These are phyloP conservation scores for Orthonevra nobilis DNA, from an alignment of 2,888 invertebrate genomes.

Conservation along the genomic window DNA sequence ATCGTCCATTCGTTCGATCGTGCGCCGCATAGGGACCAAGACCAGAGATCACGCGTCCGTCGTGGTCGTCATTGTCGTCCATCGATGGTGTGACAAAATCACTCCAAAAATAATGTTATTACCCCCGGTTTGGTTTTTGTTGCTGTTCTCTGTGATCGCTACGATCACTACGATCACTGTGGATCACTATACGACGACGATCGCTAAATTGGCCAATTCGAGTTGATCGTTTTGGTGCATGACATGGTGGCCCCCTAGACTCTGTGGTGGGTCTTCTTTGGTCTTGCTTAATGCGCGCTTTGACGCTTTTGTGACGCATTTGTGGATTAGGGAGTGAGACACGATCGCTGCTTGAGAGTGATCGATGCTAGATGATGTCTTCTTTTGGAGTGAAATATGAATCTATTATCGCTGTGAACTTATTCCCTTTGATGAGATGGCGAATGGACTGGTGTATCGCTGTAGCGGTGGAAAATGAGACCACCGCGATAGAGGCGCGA, in stretches of 20 bases:
- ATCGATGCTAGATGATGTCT: slow-evolving; percentile 50
- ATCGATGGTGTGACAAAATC: slow-evolving; percentile 68
- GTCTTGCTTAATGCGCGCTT: slow-evolving; percentile 19
- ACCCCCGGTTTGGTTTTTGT: slow-evolving; percentile 41
- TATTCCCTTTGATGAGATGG: slow-evolving; percentile 24
- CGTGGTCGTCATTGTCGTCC: too few relatives aligned
- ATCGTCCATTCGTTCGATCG: slow-evolving; percentile 8
- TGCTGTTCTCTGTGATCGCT: too few relatives aligned
- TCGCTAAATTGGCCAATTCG: slow-evolving; percentile 67
- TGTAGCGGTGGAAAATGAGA: too few relatives aligned
- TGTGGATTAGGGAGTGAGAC: slow-evolving; percentile 34
- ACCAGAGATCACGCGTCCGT: slow-evolving; percentile 52
- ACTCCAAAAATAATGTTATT: slow-evolving; percentile 57
- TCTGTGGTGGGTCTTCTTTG: slow-evolving; percentile 50
- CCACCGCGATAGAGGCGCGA: slow-evolving; percentile 25
- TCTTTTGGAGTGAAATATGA: slow-evolving; percentile 24
- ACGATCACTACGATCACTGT: too few relatives aligned
- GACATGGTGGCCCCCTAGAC: slow-evolving; percentile 13
- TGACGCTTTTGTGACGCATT: slow-evolving; percentile 34
- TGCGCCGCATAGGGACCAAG: slow-evolving; percentile 22
- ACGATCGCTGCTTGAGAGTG: slow-evolving; percentile 42
- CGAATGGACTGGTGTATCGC: too few relatives aligned
- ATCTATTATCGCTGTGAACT: slow-evolving; percentile 49
- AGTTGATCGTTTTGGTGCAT: slow-evolving; percentile 27
- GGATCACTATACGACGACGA: too few relatives aligned